phyloP scores from a whole-genome alignment of 2,888 invertebrate genomes.

The Diploptera punctata region DNA sequence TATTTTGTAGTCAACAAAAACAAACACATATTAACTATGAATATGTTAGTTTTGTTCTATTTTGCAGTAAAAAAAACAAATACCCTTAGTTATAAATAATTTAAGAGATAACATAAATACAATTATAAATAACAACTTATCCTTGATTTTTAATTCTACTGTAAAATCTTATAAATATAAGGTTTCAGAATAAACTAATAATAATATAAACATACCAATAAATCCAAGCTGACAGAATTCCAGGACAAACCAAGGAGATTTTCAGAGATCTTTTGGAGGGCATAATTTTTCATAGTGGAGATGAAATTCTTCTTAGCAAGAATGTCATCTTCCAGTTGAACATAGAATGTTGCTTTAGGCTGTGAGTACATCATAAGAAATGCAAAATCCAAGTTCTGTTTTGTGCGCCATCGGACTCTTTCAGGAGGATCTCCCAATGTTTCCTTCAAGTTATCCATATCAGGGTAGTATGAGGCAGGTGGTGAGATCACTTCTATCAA shows the following conservation, averaged over 20 bases:
- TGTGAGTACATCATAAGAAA: constrained; percentile 95
- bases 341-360: constrained; percentile 85
- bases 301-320: constrained; percentile 85
- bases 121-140: no score
- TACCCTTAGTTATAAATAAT: no score
- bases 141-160: no score
- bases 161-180: no score
- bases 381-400: constrained; percentile 93
- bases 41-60: no score
- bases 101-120: no score
- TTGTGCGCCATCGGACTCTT: constrained; percentile 89
- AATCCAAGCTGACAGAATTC: constrained; percentile 95
- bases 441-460: constrained; percentile 75
- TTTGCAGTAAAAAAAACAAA: no score
- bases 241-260: constrained; percentile 87
- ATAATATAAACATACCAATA: no score
- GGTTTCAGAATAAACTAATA: no score
- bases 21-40: no score
- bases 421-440: constrained; percentile 88
- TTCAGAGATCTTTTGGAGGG: constrained; percentile 74
- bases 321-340: constrained; percentile 95
- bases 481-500: constrained; percentile 91
- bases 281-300: constrained; percentile 83
- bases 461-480: constrained; percentile 84
- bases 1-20: no score